Conservation (phyloP, 2,888 invertebrate species). For the Bruchidius siliquastri region DNA sequence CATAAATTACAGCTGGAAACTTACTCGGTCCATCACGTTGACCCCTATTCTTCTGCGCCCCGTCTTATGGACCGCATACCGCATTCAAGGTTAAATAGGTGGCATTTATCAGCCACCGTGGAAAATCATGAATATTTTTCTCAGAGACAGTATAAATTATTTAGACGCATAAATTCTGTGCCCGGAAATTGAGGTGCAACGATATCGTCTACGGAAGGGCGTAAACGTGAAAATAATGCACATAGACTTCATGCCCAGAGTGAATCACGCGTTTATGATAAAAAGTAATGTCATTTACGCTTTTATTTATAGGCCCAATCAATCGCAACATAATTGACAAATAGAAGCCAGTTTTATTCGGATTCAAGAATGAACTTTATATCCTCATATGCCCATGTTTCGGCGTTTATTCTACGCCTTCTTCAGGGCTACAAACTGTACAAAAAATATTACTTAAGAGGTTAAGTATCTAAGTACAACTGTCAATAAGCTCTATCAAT, state of each 20-base stretch:
- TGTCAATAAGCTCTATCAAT: no score
- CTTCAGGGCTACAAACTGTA: no score
- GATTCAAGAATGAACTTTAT: no score
- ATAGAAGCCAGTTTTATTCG: no score
- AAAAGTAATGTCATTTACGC: no score
- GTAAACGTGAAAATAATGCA: background rate
- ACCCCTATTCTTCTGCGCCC: background rate
- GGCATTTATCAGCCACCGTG: background rate
- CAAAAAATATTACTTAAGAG: no score
- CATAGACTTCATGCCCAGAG: background rate
- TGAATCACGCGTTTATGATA: no score
- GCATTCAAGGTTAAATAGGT: background rate
- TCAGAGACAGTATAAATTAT: background rate
- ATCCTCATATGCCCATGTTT: no score
- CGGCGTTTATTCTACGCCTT: no score
- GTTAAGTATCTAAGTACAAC: no score
- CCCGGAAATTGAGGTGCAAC: background rate
- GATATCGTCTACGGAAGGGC: background rate
- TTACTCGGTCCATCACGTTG: background rate
- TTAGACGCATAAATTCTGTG: background rate
- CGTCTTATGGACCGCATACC: background rate
- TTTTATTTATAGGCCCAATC: no score
- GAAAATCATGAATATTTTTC: background rate
- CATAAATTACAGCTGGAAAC: background rate
- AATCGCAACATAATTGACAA: no score